phyloP scores from a whole-genome alignment of 1,140 invertebrate species.

The Cephus cinctus region DNA sequence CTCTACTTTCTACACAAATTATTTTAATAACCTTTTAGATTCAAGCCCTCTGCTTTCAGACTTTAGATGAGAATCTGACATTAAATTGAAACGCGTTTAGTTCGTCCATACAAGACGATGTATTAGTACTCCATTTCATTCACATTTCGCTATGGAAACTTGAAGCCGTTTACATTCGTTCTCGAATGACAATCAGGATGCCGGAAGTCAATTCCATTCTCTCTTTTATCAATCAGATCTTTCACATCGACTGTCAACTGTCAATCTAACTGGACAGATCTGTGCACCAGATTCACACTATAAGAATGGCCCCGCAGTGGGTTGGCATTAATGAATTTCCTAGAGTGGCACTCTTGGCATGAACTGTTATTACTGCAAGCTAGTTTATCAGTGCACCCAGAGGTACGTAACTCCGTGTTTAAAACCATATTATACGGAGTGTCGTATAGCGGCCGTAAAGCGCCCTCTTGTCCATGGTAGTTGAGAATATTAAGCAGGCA shows the following conservation, averaged over 20 bases:
- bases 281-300: conserved; percentile 1
- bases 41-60: no score
- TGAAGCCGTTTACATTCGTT: neutral
- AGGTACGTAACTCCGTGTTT: conserved; percentile 29
- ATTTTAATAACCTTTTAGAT: neutral
- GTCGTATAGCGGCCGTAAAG: conserved; percentile 30
- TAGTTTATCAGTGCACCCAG: conserved; percentile 32
- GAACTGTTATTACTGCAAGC: conserved; percentile 31
- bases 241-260: no score
- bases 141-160: neutral
- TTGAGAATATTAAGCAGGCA: conserved; percentile 33
- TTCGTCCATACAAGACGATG: conserved; percentile 7
- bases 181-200: neutral
- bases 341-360: conserved; percentile 11
- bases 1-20: conserved; percentile 2
- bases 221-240: no score
- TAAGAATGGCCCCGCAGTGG: neutral
- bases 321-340: conserved; percentile 21
- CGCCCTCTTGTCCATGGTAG: conserved; percentile 17
- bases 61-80: neutral
- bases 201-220: neutral
- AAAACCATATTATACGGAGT: conserved; percentile 34
- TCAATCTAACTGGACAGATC: no score
- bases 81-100: conserved; percentile 6
- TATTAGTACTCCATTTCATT: neutral